A percentile compares a stretch with the other conserved stretches of the same genome.
phyloP scores from a whole-genome alignment of 2,113 vertebrate species.

The Ciconia maguari region DNA sequence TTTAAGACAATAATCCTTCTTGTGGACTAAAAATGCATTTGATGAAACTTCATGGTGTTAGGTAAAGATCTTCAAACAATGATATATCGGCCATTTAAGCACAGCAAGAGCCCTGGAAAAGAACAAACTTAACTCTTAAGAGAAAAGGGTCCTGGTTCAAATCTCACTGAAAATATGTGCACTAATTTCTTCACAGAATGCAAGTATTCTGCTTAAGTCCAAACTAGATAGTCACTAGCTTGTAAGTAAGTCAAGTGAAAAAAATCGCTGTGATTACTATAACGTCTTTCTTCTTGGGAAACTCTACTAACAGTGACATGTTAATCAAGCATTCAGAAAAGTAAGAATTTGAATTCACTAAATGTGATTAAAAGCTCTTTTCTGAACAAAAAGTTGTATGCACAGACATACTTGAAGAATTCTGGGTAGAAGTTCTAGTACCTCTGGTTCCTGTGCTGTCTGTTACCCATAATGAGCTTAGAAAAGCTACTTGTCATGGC shows the following conservation, averaged over 20 bases:
- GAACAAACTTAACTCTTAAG: neutral
- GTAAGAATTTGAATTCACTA: neutral
- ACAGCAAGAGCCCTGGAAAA: neutral
- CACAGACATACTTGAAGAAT: neutral
- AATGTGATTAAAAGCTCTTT: neutral
- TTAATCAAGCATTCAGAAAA: neutral
- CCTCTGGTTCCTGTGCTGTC: neutral
- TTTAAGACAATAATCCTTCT: neutral
- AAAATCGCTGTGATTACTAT: neutral
- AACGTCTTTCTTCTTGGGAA: neutral
- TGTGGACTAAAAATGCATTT: neutral
- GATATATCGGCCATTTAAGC: neutral
- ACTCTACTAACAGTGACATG: neutral
- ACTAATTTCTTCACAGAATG: neutral
- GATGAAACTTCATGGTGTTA: neutral
- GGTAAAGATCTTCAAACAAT: neutral
- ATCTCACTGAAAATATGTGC: neutral
- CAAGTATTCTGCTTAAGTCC: neutral
- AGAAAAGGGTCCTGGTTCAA: neutral
- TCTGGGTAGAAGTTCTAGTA: neutral
- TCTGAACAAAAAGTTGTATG: neutral
- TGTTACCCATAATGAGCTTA: neutral
- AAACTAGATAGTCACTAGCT: neutral
- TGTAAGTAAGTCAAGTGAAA: neutral
- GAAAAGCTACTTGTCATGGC: neutral